Evolutionary conservation across 2,888 invertebrate genomes (phyloP).

Genomic region (Alsophila aescularia): DNA sequence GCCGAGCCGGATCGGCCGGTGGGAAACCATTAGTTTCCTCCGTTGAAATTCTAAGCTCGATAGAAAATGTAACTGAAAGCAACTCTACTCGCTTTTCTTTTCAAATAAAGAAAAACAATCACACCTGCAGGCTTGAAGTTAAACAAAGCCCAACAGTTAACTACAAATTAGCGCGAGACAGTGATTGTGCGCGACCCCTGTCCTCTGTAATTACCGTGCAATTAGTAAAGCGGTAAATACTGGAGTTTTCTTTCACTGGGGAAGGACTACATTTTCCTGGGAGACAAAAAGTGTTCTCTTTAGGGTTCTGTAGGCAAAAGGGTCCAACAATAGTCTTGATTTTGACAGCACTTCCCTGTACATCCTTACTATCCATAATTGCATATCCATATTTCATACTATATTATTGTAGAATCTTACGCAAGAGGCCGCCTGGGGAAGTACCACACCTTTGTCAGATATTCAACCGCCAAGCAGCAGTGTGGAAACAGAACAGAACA

Average conservation of each 20-base stretch:
- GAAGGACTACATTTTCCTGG: constrained; percentile 3
- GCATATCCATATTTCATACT: too few species aligned
- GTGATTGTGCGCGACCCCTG: constrained; percentile 24
- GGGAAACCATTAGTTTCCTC: too few species aligned
- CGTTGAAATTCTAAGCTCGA: neutral
- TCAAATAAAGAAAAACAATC: constrained; percentile 5
- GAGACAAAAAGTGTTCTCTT: neutral
- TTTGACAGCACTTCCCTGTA: too few species aligned
- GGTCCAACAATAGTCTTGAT: too few species aligned
- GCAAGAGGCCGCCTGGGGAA: too few species aligned
- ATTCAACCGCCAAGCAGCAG: too few species aligned
- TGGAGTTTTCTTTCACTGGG: constrained; percentile 35
- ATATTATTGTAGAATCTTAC: too few species aligned
- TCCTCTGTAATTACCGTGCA: constrained; percentile 35
- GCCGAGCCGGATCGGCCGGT: too few species aligned
- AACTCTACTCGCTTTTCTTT: neutral
- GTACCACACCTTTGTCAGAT: too few species aligned
- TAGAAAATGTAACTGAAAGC: neutral
- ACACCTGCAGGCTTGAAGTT: constrained; percentile 16
- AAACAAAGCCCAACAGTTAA: constrained; percentile 43
- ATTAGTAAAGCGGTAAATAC: constrained; percentile 37
- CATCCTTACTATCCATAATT: too few species aligned
- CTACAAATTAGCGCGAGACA: constrained; percentile 45
- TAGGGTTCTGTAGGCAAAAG: too few species aligned
- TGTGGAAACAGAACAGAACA: too few species aligned